Conservation (phyloP, 2,888 invertebrate genomes). For the Monochamus alternatus region DNA sequence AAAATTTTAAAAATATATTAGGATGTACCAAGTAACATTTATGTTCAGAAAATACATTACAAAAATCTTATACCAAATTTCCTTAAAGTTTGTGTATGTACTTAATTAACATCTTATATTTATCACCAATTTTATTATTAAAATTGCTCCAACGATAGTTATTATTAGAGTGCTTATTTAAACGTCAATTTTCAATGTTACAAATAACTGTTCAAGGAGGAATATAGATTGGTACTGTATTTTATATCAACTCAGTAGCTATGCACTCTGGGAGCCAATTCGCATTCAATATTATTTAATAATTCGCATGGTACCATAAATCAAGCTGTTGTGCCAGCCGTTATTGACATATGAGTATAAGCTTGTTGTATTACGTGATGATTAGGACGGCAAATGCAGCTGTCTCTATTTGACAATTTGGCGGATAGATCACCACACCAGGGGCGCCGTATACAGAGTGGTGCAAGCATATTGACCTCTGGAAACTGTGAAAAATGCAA, state of each 20-base stretch:
- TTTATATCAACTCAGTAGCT: slow-evolving; percentile 3
- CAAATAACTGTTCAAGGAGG: neutral
- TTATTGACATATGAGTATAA: slow-evolving; percentile 40
- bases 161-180: too few relatives aligned
- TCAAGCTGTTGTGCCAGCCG: slow-evolving; percentile 37
- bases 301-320: slow-evolving; percentile 43
- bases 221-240: slow-evolving; percentile 6
- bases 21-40: too few relatives aligned
- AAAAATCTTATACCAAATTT: too few relatives aligned
- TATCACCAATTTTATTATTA: too few relatives aligned
- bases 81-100: too few relatives aligned
- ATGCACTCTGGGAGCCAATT: slow-evolving; percentile 29
- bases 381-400: slow-evolving; percentile 42
- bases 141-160: too few relatives aligned
- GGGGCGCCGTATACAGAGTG: neutral
- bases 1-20: too few relatives aligned
- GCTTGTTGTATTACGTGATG: slow-evolving; percentile 38
- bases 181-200: neutral
- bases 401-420: slow-evolving; percentile 30
- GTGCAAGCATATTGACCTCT: neutral
- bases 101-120: too few relatives aligned
- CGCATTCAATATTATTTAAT: slow-evolving; percentile 43
- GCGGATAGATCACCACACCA: slow-evolving; percentile 17
- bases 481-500: too few relatives aligned
- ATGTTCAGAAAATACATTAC: too few relatives aligned